These are phyloP conservation scores for Sepiola atlantica DNA, from an alignment of 2,888 invertebrate species.

Conservation along the genomic window DNA sequence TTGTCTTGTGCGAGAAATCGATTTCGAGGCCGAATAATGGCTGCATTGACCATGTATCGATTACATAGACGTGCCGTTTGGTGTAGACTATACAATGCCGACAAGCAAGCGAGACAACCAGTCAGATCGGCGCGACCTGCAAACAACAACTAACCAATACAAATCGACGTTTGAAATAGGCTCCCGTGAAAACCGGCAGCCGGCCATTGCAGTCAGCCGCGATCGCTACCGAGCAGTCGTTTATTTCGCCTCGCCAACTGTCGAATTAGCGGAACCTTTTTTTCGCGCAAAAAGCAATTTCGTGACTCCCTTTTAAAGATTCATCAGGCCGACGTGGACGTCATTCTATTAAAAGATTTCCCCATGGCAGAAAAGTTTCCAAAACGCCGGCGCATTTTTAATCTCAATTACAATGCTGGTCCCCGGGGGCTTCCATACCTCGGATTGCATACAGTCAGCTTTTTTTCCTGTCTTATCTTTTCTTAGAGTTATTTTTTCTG, in stretches of 20 bases:
- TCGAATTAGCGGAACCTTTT: not conserved
- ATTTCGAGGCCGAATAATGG: not conserved
- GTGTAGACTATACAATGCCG: not conserved
- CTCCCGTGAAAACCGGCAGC: not conserved
- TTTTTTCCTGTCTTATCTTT: not conserved
- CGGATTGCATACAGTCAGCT: not conserved
- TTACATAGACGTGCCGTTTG: not conserved
- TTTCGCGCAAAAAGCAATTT: not conserved
- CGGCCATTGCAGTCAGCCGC: not conserved
- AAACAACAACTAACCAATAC: not conserved
- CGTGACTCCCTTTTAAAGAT: not conserved
- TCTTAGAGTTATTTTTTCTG: too few species aligned
- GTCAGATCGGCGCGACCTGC: not conserved
- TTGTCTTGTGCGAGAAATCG: too few species aligned
- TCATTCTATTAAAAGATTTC: constrained; percentile 6
- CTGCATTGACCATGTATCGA: not conserved
- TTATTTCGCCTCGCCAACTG: not conserved
- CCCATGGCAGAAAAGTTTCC: not conserved
- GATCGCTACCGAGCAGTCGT: not conserved
- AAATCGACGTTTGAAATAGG: not conserved
- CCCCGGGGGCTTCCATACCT: not conserved
- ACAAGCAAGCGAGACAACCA: not conserved
- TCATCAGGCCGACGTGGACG: not conserved
- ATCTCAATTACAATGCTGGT: not conserved
- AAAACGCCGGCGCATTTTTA: not conserved